A percentile compares a stretch with the other conserved stretches of the same genome.
phyloP scores from a whole-genome alignment of 2,888 invertebrate genomes.

The Carcina quercana region DNA sequence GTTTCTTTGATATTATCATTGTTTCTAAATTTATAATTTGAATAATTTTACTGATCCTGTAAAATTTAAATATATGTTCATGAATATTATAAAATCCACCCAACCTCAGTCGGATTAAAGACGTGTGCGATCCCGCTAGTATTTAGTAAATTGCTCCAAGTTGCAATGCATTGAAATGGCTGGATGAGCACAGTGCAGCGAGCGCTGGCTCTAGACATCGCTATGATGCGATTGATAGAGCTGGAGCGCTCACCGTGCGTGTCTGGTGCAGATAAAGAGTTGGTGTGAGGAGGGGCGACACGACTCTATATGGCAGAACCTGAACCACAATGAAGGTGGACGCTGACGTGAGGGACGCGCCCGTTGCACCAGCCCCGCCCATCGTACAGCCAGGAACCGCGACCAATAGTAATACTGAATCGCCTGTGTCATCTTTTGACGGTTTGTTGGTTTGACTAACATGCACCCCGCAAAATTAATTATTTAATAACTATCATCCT shows the following conservation, averaged over 20 bases:
- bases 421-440: constrained; percentile 62
- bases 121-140: too few species aligned
- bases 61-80: background rate
- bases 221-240: constrained; percentile 30
- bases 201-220: constrained; percentile 8
- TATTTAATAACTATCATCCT: too few species aligned
- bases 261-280: constrained; percentile 54
- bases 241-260: constrained; percentile 45
- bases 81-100: background rate
- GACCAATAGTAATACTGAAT: constrained; percentile 60
- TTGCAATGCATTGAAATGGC: background rate
- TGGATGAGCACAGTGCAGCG: background rate
- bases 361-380: constrained; percentile 43
- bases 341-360: constrained; percentile 50
- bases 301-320: constrained; percentile 41
- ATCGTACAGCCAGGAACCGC: constrained; percentile 36
- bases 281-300: constrained; percentile 30
- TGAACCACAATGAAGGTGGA: constrained; percentile 48
- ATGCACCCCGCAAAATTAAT: too few species aligned
- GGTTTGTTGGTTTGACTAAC: constrained; percentile 58
- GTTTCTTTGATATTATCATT: background rate
- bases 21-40: background rate
- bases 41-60: background rate
- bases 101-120: too few species aligned
- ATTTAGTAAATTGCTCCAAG: background rate